Conservation (phyloP, 2,113 vertebrate species). For the Paramormyrops kingsleyae region DNA sequence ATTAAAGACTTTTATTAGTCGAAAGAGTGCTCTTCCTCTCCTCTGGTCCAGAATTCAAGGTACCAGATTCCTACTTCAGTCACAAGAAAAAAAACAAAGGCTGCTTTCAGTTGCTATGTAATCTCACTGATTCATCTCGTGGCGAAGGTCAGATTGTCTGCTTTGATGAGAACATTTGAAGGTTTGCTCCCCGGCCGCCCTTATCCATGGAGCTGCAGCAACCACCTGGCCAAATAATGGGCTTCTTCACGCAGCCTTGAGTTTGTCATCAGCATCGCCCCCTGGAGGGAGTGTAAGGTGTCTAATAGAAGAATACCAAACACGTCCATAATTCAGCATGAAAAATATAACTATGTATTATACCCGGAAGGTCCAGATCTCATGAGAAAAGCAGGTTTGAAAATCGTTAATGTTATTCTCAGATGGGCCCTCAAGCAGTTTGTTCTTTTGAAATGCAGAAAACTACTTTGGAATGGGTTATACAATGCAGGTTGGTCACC, state of each 20-base stretch:
- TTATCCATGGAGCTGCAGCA: background rate
- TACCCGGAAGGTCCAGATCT: background rate
- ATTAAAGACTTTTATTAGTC: constrained; percentile 13
- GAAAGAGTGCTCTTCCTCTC: constrained; percentile 6
- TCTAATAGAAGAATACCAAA: background rate
- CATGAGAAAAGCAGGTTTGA: background rate
- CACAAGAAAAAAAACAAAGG: background rate
- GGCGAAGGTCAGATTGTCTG: background rate
- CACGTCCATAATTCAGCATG: background rate
- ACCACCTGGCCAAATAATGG: background rate
- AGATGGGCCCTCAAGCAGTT: background rate
- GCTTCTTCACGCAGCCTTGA: background rate
- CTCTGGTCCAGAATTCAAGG: background rate
- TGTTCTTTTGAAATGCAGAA: background rate
- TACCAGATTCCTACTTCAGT: background rate
- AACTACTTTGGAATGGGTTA: background rate
- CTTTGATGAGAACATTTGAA: constrained; percentile 10
- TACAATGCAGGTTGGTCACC: background rate
- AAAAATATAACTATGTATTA: background rate
- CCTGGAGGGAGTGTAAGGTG: background rate
- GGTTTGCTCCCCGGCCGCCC: background rate
- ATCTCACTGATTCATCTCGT: background rate
- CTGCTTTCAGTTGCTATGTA: background rate
- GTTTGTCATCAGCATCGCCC: background rate
- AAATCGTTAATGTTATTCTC: background rate